Evolutionary conservation across 2,888 invertebrate genomes (phyloP).

Genomic region (Agonopterix arenella): DNA sequence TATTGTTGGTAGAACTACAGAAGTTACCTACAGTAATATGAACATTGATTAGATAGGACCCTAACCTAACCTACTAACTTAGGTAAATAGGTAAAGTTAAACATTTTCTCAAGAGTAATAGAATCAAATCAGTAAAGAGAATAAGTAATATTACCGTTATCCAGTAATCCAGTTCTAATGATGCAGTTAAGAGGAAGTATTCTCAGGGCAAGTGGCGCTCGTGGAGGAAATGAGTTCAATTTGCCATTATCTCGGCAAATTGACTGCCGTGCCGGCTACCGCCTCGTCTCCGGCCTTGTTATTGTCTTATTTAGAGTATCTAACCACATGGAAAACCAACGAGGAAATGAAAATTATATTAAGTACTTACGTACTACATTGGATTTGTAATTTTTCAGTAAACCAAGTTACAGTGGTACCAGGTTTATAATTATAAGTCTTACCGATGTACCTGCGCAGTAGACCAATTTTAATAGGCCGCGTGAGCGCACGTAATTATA

Average conservation of each 20-base stretch:
- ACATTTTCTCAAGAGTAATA: neutral
- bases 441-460: too few relatives aligned
- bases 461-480: too few relatives aligned
- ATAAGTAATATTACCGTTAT: neutral
- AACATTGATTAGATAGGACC: too few relatives aligned
- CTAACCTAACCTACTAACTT: too few relatives aligned
- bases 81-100: too few relatives aligned
- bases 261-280: conserved; percentile 31
- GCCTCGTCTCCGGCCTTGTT: conserved; percentile 21
- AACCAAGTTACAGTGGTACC: too few relatives aligned
- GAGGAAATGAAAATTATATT: neutral
- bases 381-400: too few relatives aligned
- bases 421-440: too few relatives aligned
- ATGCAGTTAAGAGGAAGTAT: conserved; percentile 41
- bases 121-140: neutral
- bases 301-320: conserved; percentile 39
- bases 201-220: conserved; percentile 32
- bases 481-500: too few relatives aligned
- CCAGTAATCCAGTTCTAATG: conserved; percentile 42
- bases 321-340: conserved; percentile 35
- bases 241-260: conserved; percentile 60
- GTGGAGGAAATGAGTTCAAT: conserved; percentile 64
- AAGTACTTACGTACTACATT: neutral
- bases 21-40: too few relatives aligned
- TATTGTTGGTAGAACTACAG: too few relatives aligned